Conservation (phyloP, 2,113 vertebrate genomes). For the Amblyornis subalaris region DNA sequence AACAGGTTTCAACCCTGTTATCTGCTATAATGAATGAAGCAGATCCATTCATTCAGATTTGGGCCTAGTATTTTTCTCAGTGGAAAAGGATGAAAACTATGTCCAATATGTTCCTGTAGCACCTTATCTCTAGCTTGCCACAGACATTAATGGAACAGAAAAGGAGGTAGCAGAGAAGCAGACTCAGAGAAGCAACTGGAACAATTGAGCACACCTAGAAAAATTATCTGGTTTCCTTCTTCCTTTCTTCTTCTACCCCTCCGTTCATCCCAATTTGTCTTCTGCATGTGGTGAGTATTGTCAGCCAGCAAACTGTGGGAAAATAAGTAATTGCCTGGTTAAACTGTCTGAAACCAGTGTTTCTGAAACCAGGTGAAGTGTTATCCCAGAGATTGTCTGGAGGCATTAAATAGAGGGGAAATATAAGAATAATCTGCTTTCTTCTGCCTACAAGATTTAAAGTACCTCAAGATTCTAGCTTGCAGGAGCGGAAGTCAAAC, state of each 20-base stretch:
- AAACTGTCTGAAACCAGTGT: background rate
- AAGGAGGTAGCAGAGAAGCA: background rate
- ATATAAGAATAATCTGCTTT: background rate
- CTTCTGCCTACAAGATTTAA: conserved; percentile 30
- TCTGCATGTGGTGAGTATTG: background rate
- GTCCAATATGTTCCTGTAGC: background rate
- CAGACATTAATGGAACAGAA: background rate
- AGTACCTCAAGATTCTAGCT: background rate
- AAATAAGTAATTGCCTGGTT: background rate
- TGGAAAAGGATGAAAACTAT: background rate
- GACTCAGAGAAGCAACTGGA: background rate
- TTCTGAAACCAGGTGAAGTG: background rate
- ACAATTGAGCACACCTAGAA: background rate
- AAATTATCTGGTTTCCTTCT: background rate
- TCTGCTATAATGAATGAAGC: background rate
- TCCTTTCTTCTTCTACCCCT: background rate
- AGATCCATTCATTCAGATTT: background rate
- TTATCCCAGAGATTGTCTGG: background rate
- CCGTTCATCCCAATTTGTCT: background rate
- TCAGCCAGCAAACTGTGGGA: background rate
- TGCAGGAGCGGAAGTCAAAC: background rate
- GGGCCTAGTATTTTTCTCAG: background rate
- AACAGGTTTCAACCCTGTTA: background rate
- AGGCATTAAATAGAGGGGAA: background rate
- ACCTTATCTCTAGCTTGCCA: background rate